Conservation (phyloP, 2,113 vertebrate species). For the Oryzias celebensis region DNA sequence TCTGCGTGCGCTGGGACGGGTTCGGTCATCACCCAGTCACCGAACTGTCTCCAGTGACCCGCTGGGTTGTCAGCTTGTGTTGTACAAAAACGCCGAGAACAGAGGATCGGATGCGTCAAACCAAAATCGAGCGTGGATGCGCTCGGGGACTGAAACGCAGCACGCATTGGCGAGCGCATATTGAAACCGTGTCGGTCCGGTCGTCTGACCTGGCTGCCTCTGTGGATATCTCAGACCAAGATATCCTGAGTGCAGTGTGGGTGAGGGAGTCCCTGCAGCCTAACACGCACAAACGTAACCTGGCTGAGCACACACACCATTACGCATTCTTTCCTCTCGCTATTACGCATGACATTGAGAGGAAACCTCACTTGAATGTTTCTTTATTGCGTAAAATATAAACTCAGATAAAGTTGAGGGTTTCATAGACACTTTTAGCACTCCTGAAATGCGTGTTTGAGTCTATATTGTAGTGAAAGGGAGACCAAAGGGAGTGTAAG, state of each 20-base stretch:
- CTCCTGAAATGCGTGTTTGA: no score
- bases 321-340: slow-evolving; percentile 40
- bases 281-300: slow-evolving; percentile 17
- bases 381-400: no score
- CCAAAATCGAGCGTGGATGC: slow-evolving; percentile 40
- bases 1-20: slow-evolving; percentile 37
- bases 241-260: slow-evolving; percentile 46
- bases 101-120: slow-evolving; percentile 23
- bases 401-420: no score
- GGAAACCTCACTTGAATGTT: slow-evolving; percentile 1
- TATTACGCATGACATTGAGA: slow-evolving; percentile 38
- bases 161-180: slow-evolving; percentile 50
- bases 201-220: slow-evolving; percentile 48
- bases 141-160: slow-evolving; percentile 39
- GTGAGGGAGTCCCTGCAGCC: slow-evolving; percentile 35
- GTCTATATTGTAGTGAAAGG: no score
- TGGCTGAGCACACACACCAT: slow-evolving; percentile 28
- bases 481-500: no score
- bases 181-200: slow-evolving; percentile 44
- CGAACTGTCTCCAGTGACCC: slow-evolving; percentile 30
- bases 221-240: slow-evolving; percentile 35
- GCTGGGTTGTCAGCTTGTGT: slow-evolving; percentile 20
- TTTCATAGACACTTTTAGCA: no score
- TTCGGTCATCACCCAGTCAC: slow-evolving; percentile 41
- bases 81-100: slow-evolving; percentile 29